Base-by-base conservation (phyloP, 2,113 vertebrate species). In the Tauraco erythrolophus region DNA sequence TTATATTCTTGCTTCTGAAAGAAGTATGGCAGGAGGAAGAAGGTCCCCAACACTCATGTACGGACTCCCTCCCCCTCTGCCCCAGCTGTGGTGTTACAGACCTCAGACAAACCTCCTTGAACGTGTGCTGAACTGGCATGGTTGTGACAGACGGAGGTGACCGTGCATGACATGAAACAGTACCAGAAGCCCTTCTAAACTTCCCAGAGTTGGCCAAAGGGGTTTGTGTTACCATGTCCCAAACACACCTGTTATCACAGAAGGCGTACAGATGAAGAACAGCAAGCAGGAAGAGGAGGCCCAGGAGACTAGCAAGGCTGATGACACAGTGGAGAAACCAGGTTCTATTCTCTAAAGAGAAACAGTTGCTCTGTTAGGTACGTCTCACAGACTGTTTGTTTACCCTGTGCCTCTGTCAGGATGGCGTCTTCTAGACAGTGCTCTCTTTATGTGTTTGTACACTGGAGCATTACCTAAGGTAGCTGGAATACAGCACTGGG, bases 141-240 rank as follows among this genome's bases (percentile, higher is more conserved):
- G 57, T 57, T 57, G 45, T 88, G 65, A 79, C 46, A 65, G 56
- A 45, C 33, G 14, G 28, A 85, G 48, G 41, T 43, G 51, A 46
- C 35, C 0, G 0, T 2, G 3, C 11, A 4, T 31, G n/a, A 48
- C 10, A 5, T 9, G 19, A 66, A 60, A 46, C 22, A 54, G 30
- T 24, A 70, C 35, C 66, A 93, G 39, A 84, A 92, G 37, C 37
- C 25, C 57, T 58, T 23, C 24, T 45, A 48, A 68, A 30, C 53
- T 31, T 66, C 37, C 27, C 57, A 51, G 37, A 43, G 68, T 31
- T 62, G 58, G n/a, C 31, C 31, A 80, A 37, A 80, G 37, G 16
- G 14, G 16, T 33, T 58, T 80, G 8, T 61, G 25, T 27, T 45
- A 53, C 18, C 51, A 16, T 25, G 19, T 65, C n/a, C 22, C n/a